Conservation (phyloP, 2,797 vertebrate species). For the Mormyrops attenuatus region DNA sequence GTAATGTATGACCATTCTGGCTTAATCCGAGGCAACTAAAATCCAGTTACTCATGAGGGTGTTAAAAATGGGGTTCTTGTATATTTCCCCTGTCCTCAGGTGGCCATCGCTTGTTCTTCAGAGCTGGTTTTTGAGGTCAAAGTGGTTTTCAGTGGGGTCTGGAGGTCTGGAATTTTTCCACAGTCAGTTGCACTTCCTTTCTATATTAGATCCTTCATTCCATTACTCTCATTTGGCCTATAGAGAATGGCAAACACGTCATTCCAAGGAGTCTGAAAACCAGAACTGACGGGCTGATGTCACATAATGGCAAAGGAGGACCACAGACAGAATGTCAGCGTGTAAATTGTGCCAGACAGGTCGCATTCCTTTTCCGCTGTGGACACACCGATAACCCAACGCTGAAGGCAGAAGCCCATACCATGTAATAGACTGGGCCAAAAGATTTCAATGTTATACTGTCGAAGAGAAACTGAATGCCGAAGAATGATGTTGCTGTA, state of each 20-base stretch:
- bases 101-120: not conserved
- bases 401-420: not conserved
- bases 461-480: not conserved
- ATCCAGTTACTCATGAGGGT: not conserved
- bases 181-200: not conserved
- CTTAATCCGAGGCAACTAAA: not conserved
- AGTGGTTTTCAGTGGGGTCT: not conserved
- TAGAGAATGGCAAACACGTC: not conserved
- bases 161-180: not conserved
- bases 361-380: not conserved
- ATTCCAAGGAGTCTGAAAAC: not conserved
- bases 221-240: not conserved
- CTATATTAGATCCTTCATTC: not conserved
- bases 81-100: not conserved
- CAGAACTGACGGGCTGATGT: not conserved
- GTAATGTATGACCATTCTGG: not conserved
- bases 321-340: not conserved
- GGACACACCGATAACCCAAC: not conserved
- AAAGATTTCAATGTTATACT: not conserved
- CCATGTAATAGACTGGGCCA: not conserved
- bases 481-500: not conserved
- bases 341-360: not conserved
- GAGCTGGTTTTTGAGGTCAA: not conserved
- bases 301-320: not conserved
- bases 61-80: not conserved